Evolutionary conservation across 2,888 invertebrate genomes (phyloP).

Genomic region (Rhimphoctona megacephalus): DNA sequence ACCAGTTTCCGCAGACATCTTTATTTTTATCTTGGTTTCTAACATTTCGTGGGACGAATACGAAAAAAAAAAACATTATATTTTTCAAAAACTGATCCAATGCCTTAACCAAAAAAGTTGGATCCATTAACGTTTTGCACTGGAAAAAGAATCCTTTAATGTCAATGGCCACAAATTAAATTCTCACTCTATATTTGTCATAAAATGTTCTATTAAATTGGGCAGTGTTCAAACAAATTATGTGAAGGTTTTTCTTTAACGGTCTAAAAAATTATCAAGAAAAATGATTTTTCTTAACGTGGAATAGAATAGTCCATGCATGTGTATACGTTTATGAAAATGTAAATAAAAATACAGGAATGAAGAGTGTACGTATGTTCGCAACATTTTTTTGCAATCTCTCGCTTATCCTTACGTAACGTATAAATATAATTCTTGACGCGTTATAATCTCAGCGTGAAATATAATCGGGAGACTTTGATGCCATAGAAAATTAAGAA

Average conservation of each 20-base stretch:
- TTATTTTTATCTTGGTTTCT: not conserved
- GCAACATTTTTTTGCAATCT: conserved; percentile 56
- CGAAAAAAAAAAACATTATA: not conserved
- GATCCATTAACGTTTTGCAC: not conserved
- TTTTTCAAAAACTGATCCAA: not conserved
- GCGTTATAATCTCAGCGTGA: conserved; percentile 33
- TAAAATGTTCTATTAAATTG: not conserved
- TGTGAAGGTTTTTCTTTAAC: not conserved
- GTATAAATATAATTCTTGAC: conserved; percentile 45
- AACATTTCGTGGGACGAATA: not conserved
- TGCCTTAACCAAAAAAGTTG: not conserved
- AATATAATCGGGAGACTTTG: conserved; percentile 42
- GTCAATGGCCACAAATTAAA: not conserved
- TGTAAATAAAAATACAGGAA: conserved; percentile 31
- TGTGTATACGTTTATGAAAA: conserved; percentile 1
- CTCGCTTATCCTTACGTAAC: conserved; percentile 47
- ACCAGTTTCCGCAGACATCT: not conserved
- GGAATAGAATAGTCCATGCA: not conserved
- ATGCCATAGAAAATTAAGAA: conserved; percentile 35
- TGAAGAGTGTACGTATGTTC: conserved; percentile 11
- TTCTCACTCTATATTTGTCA: not conserved
- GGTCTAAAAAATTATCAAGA: not conserved
- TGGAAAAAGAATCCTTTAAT: not conserved
- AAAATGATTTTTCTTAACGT: not conserved
- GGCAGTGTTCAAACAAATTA: not conserved